Conservation (phyloP, 1,140 invertebrate genomes). For the Papilio polytes region DNA sequence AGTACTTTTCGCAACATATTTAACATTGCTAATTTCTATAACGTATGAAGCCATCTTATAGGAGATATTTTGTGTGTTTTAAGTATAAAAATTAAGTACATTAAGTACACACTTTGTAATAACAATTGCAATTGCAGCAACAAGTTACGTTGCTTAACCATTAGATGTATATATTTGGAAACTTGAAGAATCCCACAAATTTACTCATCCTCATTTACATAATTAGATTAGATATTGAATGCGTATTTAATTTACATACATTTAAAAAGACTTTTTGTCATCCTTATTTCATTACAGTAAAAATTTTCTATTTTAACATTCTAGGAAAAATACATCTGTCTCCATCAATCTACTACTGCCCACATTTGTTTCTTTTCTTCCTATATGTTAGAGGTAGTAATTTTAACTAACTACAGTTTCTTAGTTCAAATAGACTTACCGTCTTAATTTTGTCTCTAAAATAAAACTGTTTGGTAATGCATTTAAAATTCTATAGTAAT, state of each 20-base stretch:
- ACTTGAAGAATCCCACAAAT: constrained; percentile 4
- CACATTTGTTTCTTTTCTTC: background rate
- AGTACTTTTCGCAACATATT: too few species aligned
- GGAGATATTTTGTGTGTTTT: too few species aligned
- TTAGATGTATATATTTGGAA: constrained; percentile 1
- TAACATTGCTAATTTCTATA: too few species aligned
- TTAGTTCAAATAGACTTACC: background rate
- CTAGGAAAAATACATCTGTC: background rate
- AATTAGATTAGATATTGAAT: background rate
- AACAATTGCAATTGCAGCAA: constrained; percentile 4
- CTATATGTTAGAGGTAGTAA: background rate
- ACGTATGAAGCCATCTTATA: too few species aligned
- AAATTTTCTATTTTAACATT: background rate
- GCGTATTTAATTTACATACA: background rate
- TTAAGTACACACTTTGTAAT: too few species aligned
- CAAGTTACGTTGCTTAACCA: background rate
- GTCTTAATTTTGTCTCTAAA: background rate
- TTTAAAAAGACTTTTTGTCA: background rate
- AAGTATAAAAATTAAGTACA: too few species aligned
- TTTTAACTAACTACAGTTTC: background rate
- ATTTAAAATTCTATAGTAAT: background rate
- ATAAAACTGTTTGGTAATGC: background rate
- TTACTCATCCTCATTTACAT: constrained; percentile 11
- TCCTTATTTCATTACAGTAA: background rate
- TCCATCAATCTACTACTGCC: background rate